Conservation (phyloP, 92 coral and sea anemone species). For the Phenganax stokvisi region DNA sequence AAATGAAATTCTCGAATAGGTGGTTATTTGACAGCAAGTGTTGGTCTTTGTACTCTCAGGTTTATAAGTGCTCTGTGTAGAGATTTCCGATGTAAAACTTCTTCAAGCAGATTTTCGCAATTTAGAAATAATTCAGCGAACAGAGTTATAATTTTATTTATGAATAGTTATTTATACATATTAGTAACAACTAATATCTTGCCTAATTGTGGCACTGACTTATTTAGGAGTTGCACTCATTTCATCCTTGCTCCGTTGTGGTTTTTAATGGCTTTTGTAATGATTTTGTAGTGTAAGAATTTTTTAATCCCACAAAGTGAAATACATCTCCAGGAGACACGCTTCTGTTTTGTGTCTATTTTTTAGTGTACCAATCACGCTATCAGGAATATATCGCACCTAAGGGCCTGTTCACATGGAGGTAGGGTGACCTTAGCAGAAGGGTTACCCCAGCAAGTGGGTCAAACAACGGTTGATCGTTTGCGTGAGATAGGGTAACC, state of each 20-base stretch:
- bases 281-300: constrained; percentile 36
- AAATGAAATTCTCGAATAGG: background rate
- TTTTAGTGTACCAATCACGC: background rate
- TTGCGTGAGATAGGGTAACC: no score
- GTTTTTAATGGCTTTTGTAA: constrained; percentile 30
- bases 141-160: constrained; percentile 34
- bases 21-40: constrained; percentile 26
- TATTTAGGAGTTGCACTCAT: background rate
- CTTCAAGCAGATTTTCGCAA: background rate
- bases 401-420: no score
- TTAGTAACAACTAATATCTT: constrained; percentile 19
- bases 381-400: no score
- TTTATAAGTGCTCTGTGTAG: background rate
- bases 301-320: constrained; percentile 19
- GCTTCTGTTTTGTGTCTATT: background rate
- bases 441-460: no score
- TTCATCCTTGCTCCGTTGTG: constrained; percentile 15
- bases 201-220: background rate
- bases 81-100: background rate
- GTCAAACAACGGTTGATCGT: no score
- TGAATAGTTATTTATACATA: constrained; percentile 32
- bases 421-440: no score
- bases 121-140: constrained; percentile 8
- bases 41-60: background rate
- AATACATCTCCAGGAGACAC: constrained; percentile 9